phyloP scores from a whole-genome alignment of 2,888 invertebrate genomes.

The Pantelozetes paolii region DNA sequence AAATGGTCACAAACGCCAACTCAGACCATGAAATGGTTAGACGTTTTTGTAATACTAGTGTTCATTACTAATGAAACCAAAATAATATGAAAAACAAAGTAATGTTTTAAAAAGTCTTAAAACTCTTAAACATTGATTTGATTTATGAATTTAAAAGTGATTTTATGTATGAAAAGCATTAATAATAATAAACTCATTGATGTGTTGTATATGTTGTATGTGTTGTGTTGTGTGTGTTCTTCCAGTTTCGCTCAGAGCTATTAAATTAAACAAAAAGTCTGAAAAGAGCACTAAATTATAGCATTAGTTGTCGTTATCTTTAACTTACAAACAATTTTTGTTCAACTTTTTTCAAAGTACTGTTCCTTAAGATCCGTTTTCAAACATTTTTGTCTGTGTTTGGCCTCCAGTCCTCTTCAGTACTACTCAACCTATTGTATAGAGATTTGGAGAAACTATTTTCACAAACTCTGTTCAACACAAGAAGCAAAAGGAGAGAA shows the following conservation, averaged over 20 bases:
- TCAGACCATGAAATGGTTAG: not conserved
- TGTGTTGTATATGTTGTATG: not conserved
- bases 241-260: not conserved
- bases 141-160: too few species aligned
- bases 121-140: too few species aligned
- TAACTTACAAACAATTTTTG: too few species aligned
- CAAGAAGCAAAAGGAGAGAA: conserved; percentile 1
- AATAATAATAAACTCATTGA: too few species aligned
- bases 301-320: conserved; percentile 24
- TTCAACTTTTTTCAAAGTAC: too few species aligned
- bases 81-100: too few species aligned
- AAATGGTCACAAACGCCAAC: conserved; percentile 28
- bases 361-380: too few species aligned
- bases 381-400: conserved; percentile 7
- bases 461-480: not conserved
- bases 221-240: conserved; percentile 30
- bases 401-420: not conserved
- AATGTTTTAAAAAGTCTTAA: too few species aligned
- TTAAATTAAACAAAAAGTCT: not conserved
- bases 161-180: too few species aligned
- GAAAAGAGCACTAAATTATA: not conserved
- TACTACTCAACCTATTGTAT: not conserved
- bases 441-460: conserved; percentile 14
- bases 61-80: too few species aligned
- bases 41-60: too few species aligned